Evolutionary conservation across 2,888 invertebrate species (phyloP), one percentile per base, ranked within the genome.

Genomic region (Drosophila siamana): DNA sequence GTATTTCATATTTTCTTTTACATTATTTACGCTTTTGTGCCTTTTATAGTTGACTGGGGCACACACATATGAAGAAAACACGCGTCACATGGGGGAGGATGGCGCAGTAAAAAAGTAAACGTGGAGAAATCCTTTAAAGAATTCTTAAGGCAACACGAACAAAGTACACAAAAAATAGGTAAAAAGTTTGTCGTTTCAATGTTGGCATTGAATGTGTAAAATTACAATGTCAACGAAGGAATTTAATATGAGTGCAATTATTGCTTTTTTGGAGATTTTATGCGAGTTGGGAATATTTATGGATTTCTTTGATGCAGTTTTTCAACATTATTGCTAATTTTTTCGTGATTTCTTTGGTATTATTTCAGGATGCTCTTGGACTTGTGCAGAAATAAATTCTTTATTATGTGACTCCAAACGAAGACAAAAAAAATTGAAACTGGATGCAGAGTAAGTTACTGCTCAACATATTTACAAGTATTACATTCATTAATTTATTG

Each of bases 21-120:
- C 68, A 80, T 82, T 82, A 72, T 80, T 82, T 78, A 78, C 73
- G 83, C 69, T 62, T 48, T 65, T 65, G 62, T 85, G 78, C 67
- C 55, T 82, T 81, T 80, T 78, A 73, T 86, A 86, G 86, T 75
- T 82, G 75, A 72, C 69, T 72, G 85, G 76, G 71, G 47, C 74
- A 74, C 33, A 33, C n/a, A 33, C 75, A 74, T 70, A 52, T 70
- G 74, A 47, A 41, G 19, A 41, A 41, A 16, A 8, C 41, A 33
- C 22, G 15, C 48, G 30, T n/a, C 19, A 13, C 36, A 38, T n/a
- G 33, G 36, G 36, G 33, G 16, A 33, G 22, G 4, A 24, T 19
- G 19, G 19, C 15, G 47, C 33, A 2, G 26, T 13, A 24, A 22
- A 38, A 57, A 52, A 8, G 24, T 33, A 33, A 33, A 33, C 33